Percentiles rank a stretch among this genome's conserved stretches.
Conservation (phyloP, 92 coral and sea anemone genomes). For the Palythoa grandiflora region DNA sequence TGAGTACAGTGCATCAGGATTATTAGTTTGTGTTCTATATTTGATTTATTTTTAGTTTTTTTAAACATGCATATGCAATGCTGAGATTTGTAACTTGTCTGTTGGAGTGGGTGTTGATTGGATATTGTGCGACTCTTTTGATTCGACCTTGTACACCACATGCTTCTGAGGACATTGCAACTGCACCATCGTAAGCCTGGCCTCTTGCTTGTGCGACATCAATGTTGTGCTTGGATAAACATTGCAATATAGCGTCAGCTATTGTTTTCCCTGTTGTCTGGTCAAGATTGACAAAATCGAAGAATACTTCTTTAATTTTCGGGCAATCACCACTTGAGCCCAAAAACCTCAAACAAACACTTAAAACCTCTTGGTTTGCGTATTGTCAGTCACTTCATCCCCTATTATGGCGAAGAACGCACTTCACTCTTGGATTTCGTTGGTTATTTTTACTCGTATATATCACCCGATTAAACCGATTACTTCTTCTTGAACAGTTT, state of each 20-base stretch:
- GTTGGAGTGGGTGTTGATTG: conserved; percentile 68
- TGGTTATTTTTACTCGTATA: conserved; percentile 53
- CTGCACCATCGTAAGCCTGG: conserved; percentile 77
- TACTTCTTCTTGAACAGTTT: conserved; percentile 61
- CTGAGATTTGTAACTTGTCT: conserved; percentile 64
- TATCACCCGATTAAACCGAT: conserved; percentile 49
- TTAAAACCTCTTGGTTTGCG: conserved; percentile 65
- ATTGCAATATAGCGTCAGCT: conserved; percentile 41
- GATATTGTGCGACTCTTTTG: conserved; percentile 54
- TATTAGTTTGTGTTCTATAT: too few species aligned
- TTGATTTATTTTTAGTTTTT: too few species aligned
- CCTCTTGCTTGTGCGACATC: conserved; percentile 61
- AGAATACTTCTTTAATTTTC: conserved; percentile 52
- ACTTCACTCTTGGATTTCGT: conserved; percentile 51
- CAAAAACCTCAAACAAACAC: conserved; percentile 64
- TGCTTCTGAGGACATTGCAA: conserved; percentile 64
- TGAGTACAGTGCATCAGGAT: too few species aligned
- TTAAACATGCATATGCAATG: conserved; percentile 68
- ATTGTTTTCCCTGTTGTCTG: conserved; percentile 56
- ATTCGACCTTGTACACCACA: conserved; percentile 69
- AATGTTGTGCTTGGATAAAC: conserved; percentile 62
- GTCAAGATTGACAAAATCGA: conserved; percentile 51
- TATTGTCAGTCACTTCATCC: conserved; percentile 67
- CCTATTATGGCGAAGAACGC: conserved; percentile 56
- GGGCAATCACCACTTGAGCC: conserved; percentile 51